Evolutionary conservation across 2,797 vertebrate genomes (phyloP).

Genomic region (Neosilurus hyrtlii): DNA sequence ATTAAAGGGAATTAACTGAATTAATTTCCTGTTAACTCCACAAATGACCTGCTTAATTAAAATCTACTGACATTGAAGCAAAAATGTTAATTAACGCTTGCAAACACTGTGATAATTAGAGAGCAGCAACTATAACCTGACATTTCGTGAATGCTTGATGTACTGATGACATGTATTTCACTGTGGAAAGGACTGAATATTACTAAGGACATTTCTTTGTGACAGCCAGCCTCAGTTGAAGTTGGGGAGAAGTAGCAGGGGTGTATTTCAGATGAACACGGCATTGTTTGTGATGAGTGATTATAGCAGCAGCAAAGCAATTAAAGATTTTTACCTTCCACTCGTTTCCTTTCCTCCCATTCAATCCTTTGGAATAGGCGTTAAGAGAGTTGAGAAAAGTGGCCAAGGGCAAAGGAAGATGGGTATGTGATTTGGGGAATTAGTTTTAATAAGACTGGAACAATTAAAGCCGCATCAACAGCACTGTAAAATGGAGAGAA

Average conservation of each 20-base stretch:
- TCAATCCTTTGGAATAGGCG: conserved; percentile 51
- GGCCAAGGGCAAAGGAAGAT: conserved; percentile 38
- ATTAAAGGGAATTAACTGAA: conserved; percentile 45
- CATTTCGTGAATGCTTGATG: conserved; percentile 43
- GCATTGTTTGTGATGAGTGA: conserved; percentile 50
- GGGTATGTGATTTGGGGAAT: conserved; percentile 49
- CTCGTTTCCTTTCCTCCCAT: conserved; percentile 45
- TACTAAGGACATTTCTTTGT: conserved; percentile 34
- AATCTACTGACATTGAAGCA: conserved; percentile 51
- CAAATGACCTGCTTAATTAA: conserved; percentile 53
- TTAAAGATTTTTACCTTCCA: conserved; percentile 53
- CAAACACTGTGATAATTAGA: conserved; percentile 54
- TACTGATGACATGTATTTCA: conserved; percentile 30
- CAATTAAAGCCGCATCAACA: conserved; percentile 45
- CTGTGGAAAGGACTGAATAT: conserved; percentile 28
- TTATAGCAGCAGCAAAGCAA: conserved; percentile 52
- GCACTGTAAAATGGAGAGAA: conserved; percentile 20
- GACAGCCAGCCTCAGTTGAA: conserved; percentile 37
- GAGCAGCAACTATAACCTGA: conserved; percentile 45
- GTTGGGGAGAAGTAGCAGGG: conserved; percentile 31
- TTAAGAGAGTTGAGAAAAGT: conserved; percentile 51
- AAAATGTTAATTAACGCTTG: conserved; percentile 52
- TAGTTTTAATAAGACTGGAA: conserved; percentile 52
- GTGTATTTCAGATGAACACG: conserved; percentile 44
- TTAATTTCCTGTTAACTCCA: conserved; percentile 46